Base-by-base conservation (phyloP, 2,888 invertebrate genomes). In the Psococerastis gibbosa region DNA sequence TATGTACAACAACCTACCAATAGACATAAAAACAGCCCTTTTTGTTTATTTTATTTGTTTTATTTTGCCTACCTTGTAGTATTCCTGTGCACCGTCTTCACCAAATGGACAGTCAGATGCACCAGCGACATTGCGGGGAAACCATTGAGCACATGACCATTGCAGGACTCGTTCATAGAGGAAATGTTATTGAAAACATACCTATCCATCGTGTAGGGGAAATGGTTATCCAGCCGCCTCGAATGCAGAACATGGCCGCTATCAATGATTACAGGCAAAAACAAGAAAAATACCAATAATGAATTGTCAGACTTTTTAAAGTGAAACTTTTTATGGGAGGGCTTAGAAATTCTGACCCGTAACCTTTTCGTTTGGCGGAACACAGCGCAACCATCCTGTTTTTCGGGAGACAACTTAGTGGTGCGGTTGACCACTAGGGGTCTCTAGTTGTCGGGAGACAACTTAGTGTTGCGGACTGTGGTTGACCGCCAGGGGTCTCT, bases 131-230 rank as follows among this genome's bases (percentile, higher is more conserved):
- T 5, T 22, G 20, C 22, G 38, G 38, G 6, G 38, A 38, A n/a
- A 38, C 38, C 17, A 38, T 38, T 20, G 38, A 38, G 11, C 38
- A 38, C 20, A 38, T 38, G 38, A 17, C 38, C 17, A 38, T 38
- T 13, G 38, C 38, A n/a, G 38, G 38, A 4, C 22, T 38, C 13
- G 38, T 38, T 4, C 38, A 38, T 22, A 15, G 38, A 5, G 38
- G 20, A 13, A 38, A 38, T 20, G 38, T 38, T 20, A 38, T 38
- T 13, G 38, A 38, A 20, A 38, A 38, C 20, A 38, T 38, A n/a
- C 13, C 38, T 5, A 18, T 38, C 4, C 17, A 13, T 22, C 38
- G 20, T 11, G 3, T 16, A 18, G 20, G 20, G 6, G 38, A 38
- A 18, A 38, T 38, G 38, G 38, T 38, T 6, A 38, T 38, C 22